Base-by-base conservation (phyloP, 2,113 vertebrate genomes). In the Ginglymostoma cirratum region DNA sequence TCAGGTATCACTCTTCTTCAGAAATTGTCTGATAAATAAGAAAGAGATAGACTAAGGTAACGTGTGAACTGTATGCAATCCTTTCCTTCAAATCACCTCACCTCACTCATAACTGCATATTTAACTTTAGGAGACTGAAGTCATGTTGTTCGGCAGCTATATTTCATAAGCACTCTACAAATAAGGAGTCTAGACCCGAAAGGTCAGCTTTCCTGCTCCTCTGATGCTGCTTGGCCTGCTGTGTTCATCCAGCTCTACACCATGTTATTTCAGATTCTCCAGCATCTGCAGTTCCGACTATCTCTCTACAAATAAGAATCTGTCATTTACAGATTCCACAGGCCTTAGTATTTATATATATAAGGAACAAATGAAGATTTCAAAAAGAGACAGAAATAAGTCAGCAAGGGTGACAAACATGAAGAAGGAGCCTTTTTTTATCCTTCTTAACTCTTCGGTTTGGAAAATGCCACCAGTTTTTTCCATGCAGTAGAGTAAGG, bases 11-110 rank as follows among this genome's bases (percentile, higher is more conserved):
- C 48, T 48, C 48, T 48, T 3, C 48, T 2, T 48, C 42, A 94
- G 48, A 8, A 72, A 34, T 38, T 95, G 94, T 67, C 67, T 72
- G 42, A 4, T 95, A 95, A 95, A 95, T 95, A 95, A 72, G 27
- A 34, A 72, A 70, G 21, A 72, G 42, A 52, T 12, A 52, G 24
- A 72, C 10, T 1, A 45, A 72, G 69, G 93, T 70, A 48, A 70
- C 19, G n/a, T 94, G 66, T 19, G 67, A 95, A 72, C n/a, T 93
- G 90, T 67, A 67, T 42, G 61, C 1, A 42, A 23, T 21, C 1
- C 61, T 93, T 94, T 94, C 93, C 65, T 45, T 38, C 24, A 23
- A 45, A 42, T 70, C 93, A 30, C 42, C 38, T 48, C 24, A 69
- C 27, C 30, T 95, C 42, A 72, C 66, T 48, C 38, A 24, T 42